These are phyloP conservation scores for Paragorgia papillata DNA, from an alignment of 92 coral and sea anemone species.

Conservation along the genomic window DNA sequence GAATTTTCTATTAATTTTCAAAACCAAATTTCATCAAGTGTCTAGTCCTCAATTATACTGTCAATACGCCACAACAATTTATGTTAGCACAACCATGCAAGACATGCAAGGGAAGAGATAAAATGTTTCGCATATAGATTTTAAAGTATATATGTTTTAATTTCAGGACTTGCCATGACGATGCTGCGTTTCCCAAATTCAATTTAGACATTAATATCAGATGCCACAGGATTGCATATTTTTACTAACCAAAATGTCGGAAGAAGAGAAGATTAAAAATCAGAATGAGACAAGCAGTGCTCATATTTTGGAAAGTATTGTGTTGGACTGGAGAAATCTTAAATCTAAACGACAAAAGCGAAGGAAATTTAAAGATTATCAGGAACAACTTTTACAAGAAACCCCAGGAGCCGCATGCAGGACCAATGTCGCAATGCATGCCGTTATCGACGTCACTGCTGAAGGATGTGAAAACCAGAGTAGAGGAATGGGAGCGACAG, in stretches of 20 bases:
- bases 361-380: slow-evolving; percentile 37
- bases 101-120: too few species aligned
- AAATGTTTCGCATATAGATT: too few species aligned
- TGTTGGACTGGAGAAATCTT: slow-evolving; percentile 36
- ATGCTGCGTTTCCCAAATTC: too few species aligned
- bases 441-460: slow-evolving; percentile 31
- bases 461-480: slow-evolving; percentile 24
- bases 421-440: slow-evolving; percentile 44
- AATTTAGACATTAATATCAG: background rate
- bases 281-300: background rate
- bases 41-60: too few species aligned
- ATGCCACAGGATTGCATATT: background rate
- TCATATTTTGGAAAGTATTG: background rate
- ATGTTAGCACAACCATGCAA: too few species aligned
- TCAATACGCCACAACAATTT: too few species aligned
- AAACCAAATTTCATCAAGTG: too few species aligned
- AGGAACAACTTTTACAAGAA: slow-evolving; percentile 36
- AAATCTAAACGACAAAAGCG: slow-evolving; percentile 38
- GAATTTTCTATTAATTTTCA: too few species aligned
- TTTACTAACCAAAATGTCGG: background rate
- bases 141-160: too few species aligned
- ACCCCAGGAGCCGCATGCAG: slow-evolving; percentile 30
- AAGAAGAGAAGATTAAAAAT: background rate
- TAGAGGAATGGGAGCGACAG: slow-evolving; percentile 29
- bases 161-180: too few species aligned